Conservation (phyloP, 2,113 vertebrate genomes). For the Cranoglanis bouderius region DNA sequence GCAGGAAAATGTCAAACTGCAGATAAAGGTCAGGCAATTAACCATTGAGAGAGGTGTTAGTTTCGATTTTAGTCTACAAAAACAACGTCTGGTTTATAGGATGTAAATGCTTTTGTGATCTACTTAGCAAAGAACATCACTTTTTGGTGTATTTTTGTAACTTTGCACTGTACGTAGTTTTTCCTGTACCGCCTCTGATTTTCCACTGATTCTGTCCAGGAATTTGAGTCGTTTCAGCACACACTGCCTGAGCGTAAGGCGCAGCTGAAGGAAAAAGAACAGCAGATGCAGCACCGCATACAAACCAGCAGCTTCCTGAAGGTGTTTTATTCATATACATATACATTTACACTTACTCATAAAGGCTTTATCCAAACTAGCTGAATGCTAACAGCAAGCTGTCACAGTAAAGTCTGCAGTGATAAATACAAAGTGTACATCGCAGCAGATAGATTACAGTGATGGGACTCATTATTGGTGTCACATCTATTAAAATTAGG, state of each 20-base stretch:
- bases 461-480: neutral
- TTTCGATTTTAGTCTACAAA: neutral
- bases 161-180: neutral
- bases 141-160: neutral
- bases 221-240: neutral
- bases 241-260: neutral
- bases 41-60: neutral
- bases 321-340: neutral
- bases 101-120: neutral
- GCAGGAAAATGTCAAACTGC: too few relatives aligned
- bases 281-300: neutral
- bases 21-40: neutral
- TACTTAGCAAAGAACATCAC: neutral
- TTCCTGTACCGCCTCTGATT: neutral
- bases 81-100: neutral
- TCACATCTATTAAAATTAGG: neutral
- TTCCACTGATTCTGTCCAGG: neutral
- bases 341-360: neutral
- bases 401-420: neutral
- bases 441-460: neutral
- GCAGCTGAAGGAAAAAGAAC: neutral
- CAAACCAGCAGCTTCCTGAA: neutral
- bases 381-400: neutral
- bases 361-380: neutral
- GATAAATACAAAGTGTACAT: neutral